Base-by-base conservation (phyloP, 2,113 vertebrate genomes). In the Sorex fumeus region DNA sequence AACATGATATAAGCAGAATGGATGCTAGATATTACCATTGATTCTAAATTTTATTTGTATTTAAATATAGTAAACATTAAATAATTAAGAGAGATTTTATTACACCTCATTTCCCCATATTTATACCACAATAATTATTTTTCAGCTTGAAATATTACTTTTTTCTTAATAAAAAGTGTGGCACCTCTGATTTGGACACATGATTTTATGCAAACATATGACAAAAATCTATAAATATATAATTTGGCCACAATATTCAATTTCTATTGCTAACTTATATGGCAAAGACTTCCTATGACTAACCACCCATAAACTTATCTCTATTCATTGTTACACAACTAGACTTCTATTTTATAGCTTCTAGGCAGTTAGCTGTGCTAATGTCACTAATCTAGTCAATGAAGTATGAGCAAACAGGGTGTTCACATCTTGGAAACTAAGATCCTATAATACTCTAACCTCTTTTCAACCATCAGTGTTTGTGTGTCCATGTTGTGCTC, bases 61-160 rank as follows among this genome's bases (percentile, higher is more conserved):
- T 91, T 86, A 83, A 91, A 85, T 62, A 85, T 62, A 66, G 75
- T 60, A 23, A 82, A 86, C 8, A 80, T 78, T 62, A 78, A 4
- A 78, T 6, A 87, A 71, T 28, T 80, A 60, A 64, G 74, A 87
- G 9, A 82, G 3, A 64, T 28, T 45, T 0, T 45, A 76, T 71
- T 80, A 47, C 13, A 83, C 1, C 1, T 0, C 8, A 71, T 45
- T 67, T 64, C 6, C 11, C 30, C 53, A 53, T 86, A 30, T 71
- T 82, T 71, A 19, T 43, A 28, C 4, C 3, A 76, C 6, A 64
- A 25, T 25, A 88, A 79, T 60, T 57, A 88, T 19, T 83, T 75
- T 66, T 88, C 23, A 80, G 3, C 8, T 93, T 84, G 10, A 76
- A 57, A 60, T 67, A 75, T 74, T 70, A 32, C 76, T 82, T 4